These are phyloP conservation scores for Maconellicoccus hirsutus DNA, from an alignment of 1,140 invertebrate species.

Conservation along the genomic window DNA sequence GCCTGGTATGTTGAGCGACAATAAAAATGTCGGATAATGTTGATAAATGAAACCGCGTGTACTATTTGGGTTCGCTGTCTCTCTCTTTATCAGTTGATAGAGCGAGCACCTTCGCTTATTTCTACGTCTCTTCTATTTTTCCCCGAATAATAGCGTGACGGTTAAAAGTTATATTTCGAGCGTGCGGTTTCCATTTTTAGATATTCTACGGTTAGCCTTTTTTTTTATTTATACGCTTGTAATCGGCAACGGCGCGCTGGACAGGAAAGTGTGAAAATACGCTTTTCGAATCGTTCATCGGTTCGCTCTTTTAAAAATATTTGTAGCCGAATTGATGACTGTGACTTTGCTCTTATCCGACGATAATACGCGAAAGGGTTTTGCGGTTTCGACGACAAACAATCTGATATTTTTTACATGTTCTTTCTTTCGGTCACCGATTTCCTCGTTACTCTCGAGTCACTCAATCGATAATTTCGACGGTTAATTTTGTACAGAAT, in stretches of 20 bases:
- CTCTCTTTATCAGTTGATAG: conserved; percentile 14
- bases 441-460: no score
- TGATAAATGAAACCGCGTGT: conserved; percentile 21
- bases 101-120: not conserved
- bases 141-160: conserved; percentile 12
- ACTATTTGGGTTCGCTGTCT: not conserved
- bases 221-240: not conserved
- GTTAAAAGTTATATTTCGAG: conserved; percentile 22
- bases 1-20: conserved; percentile 14
- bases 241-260: not conserved
- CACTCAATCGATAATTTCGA: no score
- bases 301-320: no score
- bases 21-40: conserved; percentile 22
- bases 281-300: not conserved
- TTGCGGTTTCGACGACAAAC: no score
- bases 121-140: conserved; percentile 6
- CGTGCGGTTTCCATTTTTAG: conserved; percentile 15
- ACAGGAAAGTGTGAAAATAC: not conserved
- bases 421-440: no score
- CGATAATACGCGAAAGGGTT: not conserved
- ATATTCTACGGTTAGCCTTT: not conserved
- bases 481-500: no score
- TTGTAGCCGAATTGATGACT: not conserved
- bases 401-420: no score
- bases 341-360: not conserved